phyloP scores from a whole-genome alignment of 2,888 invertebrate genomes.

The Caenorhabditis doughertyi region DNA sequence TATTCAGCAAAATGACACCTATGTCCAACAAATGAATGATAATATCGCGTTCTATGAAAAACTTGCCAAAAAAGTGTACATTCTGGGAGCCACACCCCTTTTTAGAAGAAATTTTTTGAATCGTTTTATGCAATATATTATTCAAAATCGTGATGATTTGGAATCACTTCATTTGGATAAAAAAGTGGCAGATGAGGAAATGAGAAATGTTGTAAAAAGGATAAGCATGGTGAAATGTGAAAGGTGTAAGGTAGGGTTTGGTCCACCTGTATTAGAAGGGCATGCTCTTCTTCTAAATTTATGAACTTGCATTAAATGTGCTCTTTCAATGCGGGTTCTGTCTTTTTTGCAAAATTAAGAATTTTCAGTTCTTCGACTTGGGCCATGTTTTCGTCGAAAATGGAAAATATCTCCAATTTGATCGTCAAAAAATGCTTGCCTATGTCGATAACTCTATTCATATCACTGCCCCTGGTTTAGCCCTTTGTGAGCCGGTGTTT shows the following conservation, averaged over 20 bases:
- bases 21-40: not conserved
- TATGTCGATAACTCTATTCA: slow-evolving; percentile 17
- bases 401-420: slow-evolving; percentile 9
- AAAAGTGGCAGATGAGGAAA: slow-evolving; percentile 15
- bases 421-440: not conserved
- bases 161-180: slow-evolving; percentile 7
- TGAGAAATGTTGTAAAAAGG: not conserved
- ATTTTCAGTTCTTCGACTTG: slow-evolving; percentile 14
- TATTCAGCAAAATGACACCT: not conserved
- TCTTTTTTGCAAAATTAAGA: not conserved
- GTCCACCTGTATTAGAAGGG: too few species aligned
- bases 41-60: slow-evolving; percentile 10
- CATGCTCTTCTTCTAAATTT: too few species aligned
- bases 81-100: not conserved
- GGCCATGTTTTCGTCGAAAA: not conserved
- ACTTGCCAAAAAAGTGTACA: slow-evolving; percentile 5
- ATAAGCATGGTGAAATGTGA: slow-evolving; percentile 6
- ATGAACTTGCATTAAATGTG: too few species aligned
- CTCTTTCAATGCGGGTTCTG: too few species aligned
- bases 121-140: not conserved
- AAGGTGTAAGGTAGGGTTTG: slow-evolving; percentile 13
- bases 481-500: slow-evolving; percentile 5
- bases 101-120: slow-evolving; percentile 2
- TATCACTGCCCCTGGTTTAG: not conserved
- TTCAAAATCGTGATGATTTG: slow-evolving; percentile 8